Base-by-base conservation (phyloP, 2,888 invertebrate genomes). In the Ceraclea dissimilis region DNA sequence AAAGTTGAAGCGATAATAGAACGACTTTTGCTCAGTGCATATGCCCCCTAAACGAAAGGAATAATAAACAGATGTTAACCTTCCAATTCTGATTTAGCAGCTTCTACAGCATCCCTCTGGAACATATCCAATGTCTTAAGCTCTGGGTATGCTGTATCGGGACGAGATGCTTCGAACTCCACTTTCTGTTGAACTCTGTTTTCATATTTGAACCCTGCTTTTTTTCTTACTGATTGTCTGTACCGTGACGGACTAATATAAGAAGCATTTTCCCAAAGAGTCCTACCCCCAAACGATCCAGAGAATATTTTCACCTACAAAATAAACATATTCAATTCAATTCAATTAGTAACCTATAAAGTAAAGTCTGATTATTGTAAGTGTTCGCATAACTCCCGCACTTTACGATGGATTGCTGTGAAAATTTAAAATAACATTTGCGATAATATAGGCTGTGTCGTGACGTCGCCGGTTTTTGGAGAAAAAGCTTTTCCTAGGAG, bases 201-300 rank as follows among this genome's bases (percentile, higher is more conserved):
- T 33, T 86, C 77, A 70, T 95, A 96, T 68, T 90, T 88, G 57
- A 81, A 79, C 44, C 84, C 85, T 60, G 85, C 84, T 56, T 79
- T 78, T 68, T 83, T 82, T 48, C 80, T 83, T 52, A 88, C 67
- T 50, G 84, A 79, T 68, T 88, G 85, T 19, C 94, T 82, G 65
- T 88, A 82, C 79, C 85, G 86, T 51, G 94, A 87, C 16, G 98
- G 98, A 60, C 94, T 91, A 0, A 94, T 78, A 72, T 94, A 99
- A 64, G 85, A 76, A 1, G 91, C 83, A 78, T 99, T 99, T 68
- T 94, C 90, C 90, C 96, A 99, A 54, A 99, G 73, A 19, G 93
- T 85, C 58, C 84, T 79, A 2, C 97, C 98, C 58, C 90, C 88
- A 76, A 99, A 99, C 66, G 97, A 96, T 4, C 90, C 91, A 54